Percentiles rank a stretch among this genome's conserved stretches.
phyloP scores from a whole-genome alignment of 2,888 invertebrate species.

The Troglohyphantes excavatus region DNA sequence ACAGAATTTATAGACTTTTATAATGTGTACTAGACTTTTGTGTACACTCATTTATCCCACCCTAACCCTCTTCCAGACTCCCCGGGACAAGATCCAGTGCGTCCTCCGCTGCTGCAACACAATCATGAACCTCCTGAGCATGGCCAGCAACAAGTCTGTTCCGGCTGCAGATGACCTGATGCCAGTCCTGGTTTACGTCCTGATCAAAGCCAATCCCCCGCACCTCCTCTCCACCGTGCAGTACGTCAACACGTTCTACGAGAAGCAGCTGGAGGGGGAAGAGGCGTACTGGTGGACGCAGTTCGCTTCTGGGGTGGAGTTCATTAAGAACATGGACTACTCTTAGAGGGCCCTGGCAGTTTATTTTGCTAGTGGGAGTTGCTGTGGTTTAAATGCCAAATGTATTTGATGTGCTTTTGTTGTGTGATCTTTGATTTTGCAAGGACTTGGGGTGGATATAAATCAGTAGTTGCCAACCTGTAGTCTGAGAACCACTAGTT shows the following conservation, averaged over 20 bases:
- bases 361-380: too few species aligned
- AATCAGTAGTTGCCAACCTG: too few species aligned
- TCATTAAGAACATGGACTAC: constrained; percentile 98
- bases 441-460: too few species aligned
- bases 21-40: too few species aligned
- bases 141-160: constrained; percentile 88
- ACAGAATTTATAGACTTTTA: too few species aligned
- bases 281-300: constrained; percentile 99
- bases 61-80: constrained; percentile 85
- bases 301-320: constrained; percentile 97
- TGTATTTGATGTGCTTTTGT: background rate
- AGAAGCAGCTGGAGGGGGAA: constrained; percentile 91
- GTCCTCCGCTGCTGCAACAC: constrained; percentile 94
- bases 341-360: background rate
- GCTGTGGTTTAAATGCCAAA: background rate
- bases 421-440: background rate
- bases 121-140: constrained; percentile 95
- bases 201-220: constrained; percentile 98
- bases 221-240: constrained; percentile 96
- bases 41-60: background rate
- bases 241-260: constrained; percentile 96
- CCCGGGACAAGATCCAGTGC: constrained; percentile 92
- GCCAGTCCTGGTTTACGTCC: constrained; percentile 97
- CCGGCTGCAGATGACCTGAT: constrained; percentile 96
- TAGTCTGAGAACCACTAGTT: too few species aligned